Base-by-base conservation (phyloP, 1,140 invertebrate species). In the Aphis craccivora region DNA sequence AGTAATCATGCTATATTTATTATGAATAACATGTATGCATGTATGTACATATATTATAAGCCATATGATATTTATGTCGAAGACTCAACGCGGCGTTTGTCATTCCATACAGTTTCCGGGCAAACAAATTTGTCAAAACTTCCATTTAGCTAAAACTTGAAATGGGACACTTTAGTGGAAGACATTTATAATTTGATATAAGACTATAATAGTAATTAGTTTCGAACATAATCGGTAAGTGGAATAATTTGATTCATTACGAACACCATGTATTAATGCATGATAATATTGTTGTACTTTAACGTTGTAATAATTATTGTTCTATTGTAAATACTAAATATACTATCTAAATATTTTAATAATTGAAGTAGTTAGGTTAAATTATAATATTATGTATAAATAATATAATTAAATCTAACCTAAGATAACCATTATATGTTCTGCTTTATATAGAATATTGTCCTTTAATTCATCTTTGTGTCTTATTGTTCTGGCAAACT, bases 131-230 rank as follows among this genome's bases (percentile, higher is more conserved):
- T 84, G 37, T 43, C 83, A 37, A 43, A 84, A 84, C 37, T 84
- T 84, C 30, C 37, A 43, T 84, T 84, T 40, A 40, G 22, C 83
- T 84, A 43, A 84, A 43, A 84, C 83, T 84, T 40, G 37, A 84
- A 84, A 25, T 23, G 23, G 35, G 83, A 84, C 23, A 84, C 37
- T 25, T 43, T 84, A 43, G 23, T 43, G 37, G 43, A 25, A 40
- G 76, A 37, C 18, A 37, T 83, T 83, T 83, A 83, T 83, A 83
- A 83, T 83, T 83, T 83, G 35, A 83, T 83, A 37, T 83, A 83
- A 37, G 2, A 83, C 76, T 83, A 83, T 83, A 83, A 83, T 37
- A 83, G 30, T 76, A 83, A 84, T 84, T 43, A 84, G 83, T 84
- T 84, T 43, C 9, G 3, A 43, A 84, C 83, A 84, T 35, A 37